Percentiles rank a stretch among this genome's conserved stretches.
These are phyloP conservation scores for Philopedon plagiatum DNA, from an alignment of 2,888 invertebrate species.

Conservation along the genomic window DNA sequence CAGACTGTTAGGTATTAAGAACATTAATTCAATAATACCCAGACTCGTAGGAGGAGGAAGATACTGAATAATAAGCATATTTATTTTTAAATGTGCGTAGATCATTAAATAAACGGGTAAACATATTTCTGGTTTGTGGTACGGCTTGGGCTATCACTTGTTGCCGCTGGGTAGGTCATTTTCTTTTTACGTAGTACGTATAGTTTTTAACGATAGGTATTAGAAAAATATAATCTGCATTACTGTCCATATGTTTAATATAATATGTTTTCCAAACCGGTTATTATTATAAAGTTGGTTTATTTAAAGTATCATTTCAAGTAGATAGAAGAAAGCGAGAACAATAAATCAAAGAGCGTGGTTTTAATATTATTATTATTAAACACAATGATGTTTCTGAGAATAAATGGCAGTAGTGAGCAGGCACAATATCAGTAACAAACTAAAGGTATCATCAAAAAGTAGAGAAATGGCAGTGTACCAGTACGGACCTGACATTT, in stretches of 20 bases:
- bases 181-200: constrained; percentile 1
- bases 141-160: not conserved
- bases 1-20: constrained; percentile 12
- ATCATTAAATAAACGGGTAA: constrained; percentile 8
- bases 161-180: constrained; percentile 33
- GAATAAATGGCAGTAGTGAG: too few relatives aligned
- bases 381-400: too few relatives aligned
- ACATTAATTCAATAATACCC: constrained; percentile 2
- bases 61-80: constrained; percentile 5
- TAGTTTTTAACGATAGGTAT: constrained; percentile 1
- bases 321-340: too few relatives aligned
- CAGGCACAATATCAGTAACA: too few relatives aligned
- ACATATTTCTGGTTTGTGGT: constrained; percentile 19
- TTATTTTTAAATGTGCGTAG: not conserved
- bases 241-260: too few relatives aligned
- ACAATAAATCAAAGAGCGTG: too few relatives aligned
- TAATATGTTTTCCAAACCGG: not conserved
- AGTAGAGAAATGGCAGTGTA: too few relatives aligned
- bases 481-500: too few relatives aligned
- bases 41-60: constrained; percentile 23
- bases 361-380: too few relatives aligned
- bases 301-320: too few relatives aligned
- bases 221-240: not conserved
- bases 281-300: too few relatives aligned
- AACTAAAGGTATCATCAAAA: too few relatives aligned